phyloP scores from a whole-genome alignment of 2,797 vertebrate species.

The Sphaeramia orbicularis region DNA sequence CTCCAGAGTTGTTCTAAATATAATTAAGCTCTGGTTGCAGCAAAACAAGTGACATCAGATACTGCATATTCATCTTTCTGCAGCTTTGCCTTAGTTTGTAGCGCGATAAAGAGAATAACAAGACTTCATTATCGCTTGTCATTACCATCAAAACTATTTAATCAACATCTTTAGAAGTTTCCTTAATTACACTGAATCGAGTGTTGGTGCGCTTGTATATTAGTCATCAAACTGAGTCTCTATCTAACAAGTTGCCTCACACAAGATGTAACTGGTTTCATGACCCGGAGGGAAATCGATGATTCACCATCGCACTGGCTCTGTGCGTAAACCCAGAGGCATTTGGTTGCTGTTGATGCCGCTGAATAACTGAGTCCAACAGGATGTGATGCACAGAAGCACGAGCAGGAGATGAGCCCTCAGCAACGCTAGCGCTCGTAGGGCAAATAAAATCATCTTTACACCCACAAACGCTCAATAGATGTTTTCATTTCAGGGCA shows the following conservation, averaged over 20 bases:
- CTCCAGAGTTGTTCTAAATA: conserved; percentile 37
- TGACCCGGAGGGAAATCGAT: conserved; percentile 40
- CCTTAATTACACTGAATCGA: conserved; percentile 28
- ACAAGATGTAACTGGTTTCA: conserved; percentile 31
- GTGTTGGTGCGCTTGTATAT: conserved; percentile 14
- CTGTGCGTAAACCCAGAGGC: conserved; percentile 48
- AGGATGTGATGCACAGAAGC: conserved; percentile 33
- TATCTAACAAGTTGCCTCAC: conserved; percentile 16
- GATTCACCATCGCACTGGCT: conserved; percentile 43
- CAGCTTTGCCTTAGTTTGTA: conserved; percentile 34
- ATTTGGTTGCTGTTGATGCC: conserved; percentile 45
- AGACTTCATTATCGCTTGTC: conserved; percentile 27
- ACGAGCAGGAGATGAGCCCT: conserved; percentile 26
- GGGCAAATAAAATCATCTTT: conserved; percentile 22
- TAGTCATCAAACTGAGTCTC: conserved; percentile 37
- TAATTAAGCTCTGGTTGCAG: conserved; percentile 39
- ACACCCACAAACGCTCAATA: conserved; percentile 16
- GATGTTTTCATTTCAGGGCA: conserved; percentile 16
- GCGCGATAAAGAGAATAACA: conserved; percentile 6
- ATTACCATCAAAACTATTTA: conserved; percentile 32
- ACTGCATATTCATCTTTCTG: conserved; percentile 55
- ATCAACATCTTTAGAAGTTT: conserved; percentile 33
- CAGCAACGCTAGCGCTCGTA: conserved; percentile 1
- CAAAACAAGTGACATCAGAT: conserved; percentile 52
- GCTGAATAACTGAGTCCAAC: conserved; percentile 46